Base-by-base conservation (phyloP, 2,888 invertebrate species). In the Stenichneumon culpator region DNA sequence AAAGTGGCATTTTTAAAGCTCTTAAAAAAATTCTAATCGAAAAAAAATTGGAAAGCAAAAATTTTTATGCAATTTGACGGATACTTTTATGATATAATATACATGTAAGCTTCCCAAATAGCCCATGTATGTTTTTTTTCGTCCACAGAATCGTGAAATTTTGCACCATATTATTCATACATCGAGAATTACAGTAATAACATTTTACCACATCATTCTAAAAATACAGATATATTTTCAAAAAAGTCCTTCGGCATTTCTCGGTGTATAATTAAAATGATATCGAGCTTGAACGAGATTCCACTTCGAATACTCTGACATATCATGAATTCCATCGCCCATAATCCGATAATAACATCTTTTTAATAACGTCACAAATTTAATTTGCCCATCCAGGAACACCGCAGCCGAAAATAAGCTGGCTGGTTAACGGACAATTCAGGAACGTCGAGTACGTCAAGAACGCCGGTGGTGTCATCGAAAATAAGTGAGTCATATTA, bases 381-480 rank as follows among this genome's bases (percentile, higher is more conserved):
- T 67, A 47, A 50, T 72, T 74, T 85, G 39, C 87, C 78, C 81
- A 92, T 91, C 1, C 94, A 97, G 97, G 97, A 90, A 97, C 97
- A 75, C 98, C 98, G 1, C 97, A 97, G 93, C 98, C 98, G 1
- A 95, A 96, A 79, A 97, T 98, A 36, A 96, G 97, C 87, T 98
- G 98, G 98, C 95, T 97, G 81, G 96, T 98, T 73, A 97, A 97
- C 93, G 97, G 97, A 44, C 88, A 82, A 19, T 95, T 97, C 74
- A 95, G 97, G 75, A 97, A 97, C 63, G 97, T 97, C 94, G 97
- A 97, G 92, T 97, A 97, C 93, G 97, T 97, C 92, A 97, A 97
- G 91, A 97, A 97, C 94, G 97, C 97, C 9, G 97, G 97, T 25
- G 97, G 97, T 94, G 97, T 97, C 73, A 98, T 97, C 90, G 98